Conservation (phyloP, 1,140 invertebrate species). For the Scaptomyza pallida region DNA sequence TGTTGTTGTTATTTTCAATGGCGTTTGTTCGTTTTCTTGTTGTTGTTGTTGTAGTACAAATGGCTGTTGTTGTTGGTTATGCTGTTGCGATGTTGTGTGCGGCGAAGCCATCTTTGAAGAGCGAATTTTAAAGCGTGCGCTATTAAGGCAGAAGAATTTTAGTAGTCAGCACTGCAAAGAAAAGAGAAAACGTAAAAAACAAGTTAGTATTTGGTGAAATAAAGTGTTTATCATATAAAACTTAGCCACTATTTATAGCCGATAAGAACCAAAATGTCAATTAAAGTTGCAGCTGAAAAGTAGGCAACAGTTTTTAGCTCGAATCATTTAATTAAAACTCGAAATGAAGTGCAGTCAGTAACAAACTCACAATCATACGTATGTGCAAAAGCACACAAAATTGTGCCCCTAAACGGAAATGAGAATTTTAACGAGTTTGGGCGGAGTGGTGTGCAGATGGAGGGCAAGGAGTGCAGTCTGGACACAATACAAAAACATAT, state of each 20-base stretch:
- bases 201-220: neutral
- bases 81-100: slow-evolving; percentile 26
- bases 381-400: slow-evolving; percentile 40
- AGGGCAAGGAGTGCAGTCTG: neutral
- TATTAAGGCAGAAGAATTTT: slow-evolving; percentile 21
- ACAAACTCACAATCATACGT: slow-evolving; percentile 44
- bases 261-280: neutral
- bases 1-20: slow-evolving; percentile 27
- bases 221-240: neutral
- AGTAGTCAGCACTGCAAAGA: slow-evolving; percentile 44
- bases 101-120: slow-evolving; percentile 55
- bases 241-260: neutral
- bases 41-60: slow-evolving; percentile 11
- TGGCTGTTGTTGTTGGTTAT: slow-evolving; percentile 4
- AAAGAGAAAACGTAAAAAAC: neutral
- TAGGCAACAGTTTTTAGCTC: slow-evolving; percentile 28
- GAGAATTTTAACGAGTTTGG: slow-evolving; percentile 67
- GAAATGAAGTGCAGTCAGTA: slow-evolving; percentile 32
- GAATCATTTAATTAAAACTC: slow-evolving; percentile 53
- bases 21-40: slow-evolving; percentile 18
- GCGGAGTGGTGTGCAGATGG: neutral
- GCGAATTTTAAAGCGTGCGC: slow-evolving; percentile 1
- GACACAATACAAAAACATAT: slow-evolving; percentile 64
- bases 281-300: slow-evolving; percentile 27
- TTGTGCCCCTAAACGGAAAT: slow-evolving; percentile 53